phyloP scores from a whole-genome alignment of 2,113 vertebrate genomes.

The Cariama cristata region DNA sequence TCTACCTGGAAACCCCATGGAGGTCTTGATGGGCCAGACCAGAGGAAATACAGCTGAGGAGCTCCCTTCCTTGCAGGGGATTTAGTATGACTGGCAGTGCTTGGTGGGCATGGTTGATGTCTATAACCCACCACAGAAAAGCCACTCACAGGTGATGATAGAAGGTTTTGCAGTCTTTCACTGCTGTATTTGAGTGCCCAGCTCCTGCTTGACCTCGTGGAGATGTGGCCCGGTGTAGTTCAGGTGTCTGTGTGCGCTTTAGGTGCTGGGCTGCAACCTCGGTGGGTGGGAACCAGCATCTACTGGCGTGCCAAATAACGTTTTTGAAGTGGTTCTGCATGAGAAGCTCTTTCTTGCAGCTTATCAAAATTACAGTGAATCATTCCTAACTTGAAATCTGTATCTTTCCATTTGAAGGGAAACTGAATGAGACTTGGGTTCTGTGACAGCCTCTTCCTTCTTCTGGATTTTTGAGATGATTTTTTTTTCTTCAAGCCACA shows the following conservation, averaged over 20 bases:
- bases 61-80: not conserved
- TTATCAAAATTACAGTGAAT: not conserved
- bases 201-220: not conserved
- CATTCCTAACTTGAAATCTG: not conserved
- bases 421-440: not conserved
- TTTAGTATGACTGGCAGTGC: not conserved
- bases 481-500: not conserved
- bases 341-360: not conserved
- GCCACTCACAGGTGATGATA: not conserved
- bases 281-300: not conserved
- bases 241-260: not conserved
- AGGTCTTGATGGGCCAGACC: not conserved
- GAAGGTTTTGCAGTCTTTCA: not conserved
- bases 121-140: not conserved
- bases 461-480: not conserved
- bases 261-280: not conserved
- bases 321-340: not conserved
- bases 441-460: not conserved
- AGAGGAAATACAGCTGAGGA: not conserved
- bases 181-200: not conserved
- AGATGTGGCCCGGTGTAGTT: not conserved
- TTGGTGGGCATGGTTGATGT: not conserved
- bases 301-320: fast-evolving
- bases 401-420: not conserved
- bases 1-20: not conserved